Evolutionary conservation across 2,797 vertebrate species (phyloP).

Genomic region (Bradypodion pumilum): DNA sequence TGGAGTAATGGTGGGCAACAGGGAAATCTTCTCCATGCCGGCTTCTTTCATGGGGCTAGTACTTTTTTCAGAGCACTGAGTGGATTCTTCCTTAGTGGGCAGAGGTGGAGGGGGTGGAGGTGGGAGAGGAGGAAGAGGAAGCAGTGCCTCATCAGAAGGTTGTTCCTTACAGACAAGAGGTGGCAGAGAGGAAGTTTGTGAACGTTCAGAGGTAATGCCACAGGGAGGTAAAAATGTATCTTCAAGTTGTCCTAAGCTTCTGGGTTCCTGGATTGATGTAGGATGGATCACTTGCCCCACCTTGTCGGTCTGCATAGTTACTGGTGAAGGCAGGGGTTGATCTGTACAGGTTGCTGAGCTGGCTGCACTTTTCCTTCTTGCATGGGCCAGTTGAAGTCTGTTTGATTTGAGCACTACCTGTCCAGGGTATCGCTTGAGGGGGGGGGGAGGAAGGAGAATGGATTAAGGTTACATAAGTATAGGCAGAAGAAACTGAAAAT

Average conservation of each 20-base stretch:
- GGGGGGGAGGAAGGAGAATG: conserved; percentile 39
- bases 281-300: conserved; percentile 58
- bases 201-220: conserved; percentile 69
- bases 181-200: conserved; percentile 62
- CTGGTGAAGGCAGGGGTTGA: conserved; percentile 78
- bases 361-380: conserved; percentile 75
- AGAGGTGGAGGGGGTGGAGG: conserved; percentile 74
- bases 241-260: conserved; percentile 72
- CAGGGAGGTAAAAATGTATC: conserved; percentile 76
- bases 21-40: conserved; percentile 72
- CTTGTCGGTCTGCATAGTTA: conserved; percentile 78
- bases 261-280: conserved; percentile 56
- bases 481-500: not conserved
- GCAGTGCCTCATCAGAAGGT: conserved; percentile 55
- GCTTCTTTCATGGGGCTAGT: conserved; percentile 65
- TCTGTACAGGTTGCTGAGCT: conserved; percentile 60
- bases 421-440: conserved; percentile 89
- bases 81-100: conserved; percentile 76
- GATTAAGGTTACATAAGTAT: conserved; percentile 3
- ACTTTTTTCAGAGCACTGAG: conserved; percentile 63
- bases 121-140: conserved; percentile 63
- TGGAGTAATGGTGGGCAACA: conserved; percentile 79
- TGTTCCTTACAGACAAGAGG: conserved; percentile 57
- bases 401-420: conserved; percentile 95
- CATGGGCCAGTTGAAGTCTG: conserved; percentile 79